Evolutionary conservation across 2,797 vertebrate species (phyloP).

Genomic region (Nothura maculosa): DNA sequence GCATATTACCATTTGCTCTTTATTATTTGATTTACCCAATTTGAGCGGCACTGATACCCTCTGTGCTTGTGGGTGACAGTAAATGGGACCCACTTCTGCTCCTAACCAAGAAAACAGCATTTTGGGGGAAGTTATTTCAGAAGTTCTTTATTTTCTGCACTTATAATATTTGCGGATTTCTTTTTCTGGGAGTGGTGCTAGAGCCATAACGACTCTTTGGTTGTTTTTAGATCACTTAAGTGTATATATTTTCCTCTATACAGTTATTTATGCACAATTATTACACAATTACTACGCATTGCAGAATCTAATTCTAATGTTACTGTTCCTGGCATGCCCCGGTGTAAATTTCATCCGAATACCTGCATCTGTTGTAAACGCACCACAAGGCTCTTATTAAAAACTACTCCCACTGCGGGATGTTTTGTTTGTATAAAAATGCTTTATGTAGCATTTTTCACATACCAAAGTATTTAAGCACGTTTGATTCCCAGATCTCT

Average conservation of each 20-base stretch:
- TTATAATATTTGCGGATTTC: neutral
- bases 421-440: neutral
- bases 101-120: neutral
- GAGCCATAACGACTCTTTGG: neutral
- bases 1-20: neutral
- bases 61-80: neutral
- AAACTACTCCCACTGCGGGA: neutral
- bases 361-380: neutral
- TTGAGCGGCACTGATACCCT: neutral
- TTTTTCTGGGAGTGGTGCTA: neutral
- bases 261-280: neutral
- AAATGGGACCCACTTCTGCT: neutral
- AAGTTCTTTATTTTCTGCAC: conserved; percentile 1
- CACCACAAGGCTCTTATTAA: fast-evolving
- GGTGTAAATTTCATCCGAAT: neutral
- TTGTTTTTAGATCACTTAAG: neutral
- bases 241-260: neutral
- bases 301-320: neutral
- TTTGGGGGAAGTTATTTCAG: neutral
- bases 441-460: neutral
- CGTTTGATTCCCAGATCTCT: neutral
- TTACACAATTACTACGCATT: neutral
- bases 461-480: neutral
- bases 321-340: neutral
- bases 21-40: neutral